phyloP scores from a whole-genome alignment of 2,888 invertebrate genomes.

The Phaedon cochleariae region DNA sequence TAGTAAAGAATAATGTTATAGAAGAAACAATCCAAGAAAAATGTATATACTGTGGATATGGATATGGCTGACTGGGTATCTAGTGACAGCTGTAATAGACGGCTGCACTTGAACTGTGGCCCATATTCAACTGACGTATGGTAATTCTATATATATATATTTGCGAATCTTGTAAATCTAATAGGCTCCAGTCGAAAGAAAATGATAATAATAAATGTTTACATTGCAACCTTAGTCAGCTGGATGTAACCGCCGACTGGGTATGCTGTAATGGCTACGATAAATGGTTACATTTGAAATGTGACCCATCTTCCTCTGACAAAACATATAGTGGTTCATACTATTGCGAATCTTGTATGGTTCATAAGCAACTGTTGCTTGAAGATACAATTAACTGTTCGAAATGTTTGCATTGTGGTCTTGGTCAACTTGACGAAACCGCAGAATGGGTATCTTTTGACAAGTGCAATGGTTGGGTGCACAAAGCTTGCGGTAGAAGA shows the following conservation, averaged over 20 bases:
- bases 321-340: too few species aligned
- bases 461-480: neutral
- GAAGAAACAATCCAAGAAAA: too few species aligned
- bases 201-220: neutral
- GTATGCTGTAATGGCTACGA: neutral
- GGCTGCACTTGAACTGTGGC: neutral
- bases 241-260: neutral
- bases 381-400: too few species aligned
- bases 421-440: neutral
- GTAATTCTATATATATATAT: neutral
- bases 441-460: neutral
- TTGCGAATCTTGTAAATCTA: neutral
- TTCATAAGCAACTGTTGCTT: too few species aligned
- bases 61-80: neutral
- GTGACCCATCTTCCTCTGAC: neutral
- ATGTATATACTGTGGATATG: neutral
- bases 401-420: neutral
- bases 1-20: too few species aligned
- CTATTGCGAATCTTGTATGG: neutral
- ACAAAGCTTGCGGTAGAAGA: neutral
- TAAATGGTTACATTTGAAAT: neutral
- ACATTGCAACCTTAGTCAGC: neutral
- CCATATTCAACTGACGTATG: neutral
- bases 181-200: too few species aligned
- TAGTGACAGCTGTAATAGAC: neutral